phyloP scores from a whole-genome alignment of 35 echinoderm and acorn worm species.

The Amphiura filiformis region DNA sequence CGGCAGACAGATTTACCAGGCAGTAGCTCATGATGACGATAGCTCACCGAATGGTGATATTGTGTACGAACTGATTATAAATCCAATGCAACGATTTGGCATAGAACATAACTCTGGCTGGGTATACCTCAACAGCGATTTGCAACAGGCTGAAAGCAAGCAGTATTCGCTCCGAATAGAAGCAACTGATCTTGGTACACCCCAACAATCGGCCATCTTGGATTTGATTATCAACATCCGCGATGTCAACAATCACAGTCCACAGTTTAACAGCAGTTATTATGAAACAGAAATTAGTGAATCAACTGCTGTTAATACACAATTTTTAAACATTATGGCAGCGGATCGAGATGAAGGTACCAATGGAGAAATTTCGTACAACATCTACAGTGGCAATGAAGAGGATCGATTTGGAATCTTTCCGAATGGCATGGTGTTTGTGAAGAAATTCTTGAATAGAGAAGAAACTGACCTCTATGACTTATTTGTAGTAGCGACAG shows the following conservation, averaged over 20 bases:
- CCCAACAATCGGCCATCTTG: constrained; percentile 63
- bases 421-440: constrained; percentile 87
- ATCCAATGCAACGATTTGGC: constrained; percentile 57
- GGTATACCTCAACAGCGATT: constrained; percentile 59
- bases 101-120: constrained; percentile 79
- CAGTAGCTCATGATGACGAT: constrained; percentile 68
- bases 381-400: constrained; percentile 69
- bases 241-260: constrained; percentile 94
- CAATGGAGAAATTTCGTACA: constrained; percentile 79
- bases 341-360: constrained; percentile 80
- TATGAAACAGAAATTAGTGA: constrained; percentile 67
- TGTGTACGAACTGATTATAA: constrained; percentile 67
- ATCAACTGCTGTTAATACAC: constrained; percentile 45
- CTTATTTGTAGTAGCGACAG: constrained; percentile 59
- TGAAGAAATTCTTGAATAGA: constrained; percentile 71
- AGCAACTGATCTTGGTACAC: constrained; percentile 89
- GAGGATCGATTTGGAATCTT: constrained; percentile 93
- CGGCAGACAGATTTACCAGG: constrained; percentile 69
- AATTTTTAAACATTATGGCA: constrained; percentile 57
- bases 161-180: constrained; percentile 58
- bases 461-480: constrained; percentile 62
- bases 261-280: constrained; percentile 50
- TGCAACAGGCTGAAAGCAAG: constrained; percentile 34
- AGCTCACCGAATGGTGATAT: constrained; percentile 76
- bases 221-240: constrained; percentile 56